A percentile compares a stretch with the other conserved stretches of the same genome.
phyloP scores from a whole-genome alignment of 2,113 vertebrate genomes.

The Campylomormyrus numenius region DNA sequence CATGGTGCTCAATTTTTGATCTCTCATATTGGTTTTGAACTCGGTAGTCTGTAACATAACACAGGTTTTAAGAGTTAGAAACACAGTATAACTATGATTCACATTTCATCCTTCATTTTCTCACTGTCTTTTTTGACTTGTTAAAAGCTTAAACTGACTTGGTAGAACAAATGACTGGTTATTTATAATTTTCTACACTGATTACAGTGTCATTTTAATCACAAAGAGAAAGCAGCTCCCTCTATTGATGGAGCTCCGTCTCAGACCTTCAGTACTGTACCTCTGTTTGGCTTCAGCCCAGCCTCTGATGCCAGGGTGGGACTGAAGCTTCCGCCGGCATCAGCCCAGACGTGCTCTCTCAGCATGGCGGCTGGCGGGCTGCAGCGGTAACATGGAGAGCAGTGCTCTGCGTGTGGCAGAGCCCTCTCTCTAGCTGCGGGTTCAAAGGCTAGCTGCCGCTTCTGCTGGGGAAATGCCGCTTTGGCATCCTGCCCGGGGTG shows the following conservation, averaged over 20 bases:
- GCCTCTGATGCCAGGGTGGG: conserved; percentile 18
- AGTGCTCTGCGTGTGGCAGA: conserved; percentile 16
- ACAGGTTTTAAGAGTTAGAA: neutral
- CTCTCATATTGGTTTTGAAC: conserved; percentile 13
- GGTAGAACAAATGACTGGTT: neutral
- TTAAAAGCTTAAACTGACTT: conserved; percentile 18
- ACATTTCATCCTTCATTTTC: neutral
- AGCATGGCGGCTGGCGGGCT: conserved; percentile 33
- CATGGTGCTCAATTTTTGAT: neutral
- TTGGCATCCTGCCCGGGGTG: conserved; percentile 38
- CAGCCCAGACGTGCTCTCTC: conserved; percentile 19
- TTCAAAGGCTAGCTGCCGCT: conserved; percentile 15
- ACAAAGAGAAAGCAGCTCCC: neutral
- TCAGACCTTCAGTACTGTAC: neutral
- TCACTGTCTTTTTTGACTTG: conserved; percentile 19
- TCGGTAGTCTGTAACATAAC: conserved; percentile 25
- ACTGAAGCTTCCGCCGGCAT: conserved; percentile 12
- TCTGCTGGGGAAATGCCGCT: conserved; percentile 35
- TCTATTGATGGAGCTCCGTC: neutral
- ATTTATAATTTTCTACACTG: neutral
- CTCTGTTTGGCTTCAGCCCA: conserved; percentile 15
- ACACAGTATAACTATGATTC: neutral
- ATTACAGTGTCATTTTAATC: neutral
- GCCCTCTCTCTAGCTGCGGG: conserved; percentile 18
- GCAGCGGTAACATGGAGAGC: conserved; percentile 36